These are phyloP conservation scores for Toxonevra muliebris DNA, from an alignment of 2,888 invertebrate species.

Conservation along the genomic window DNA sequence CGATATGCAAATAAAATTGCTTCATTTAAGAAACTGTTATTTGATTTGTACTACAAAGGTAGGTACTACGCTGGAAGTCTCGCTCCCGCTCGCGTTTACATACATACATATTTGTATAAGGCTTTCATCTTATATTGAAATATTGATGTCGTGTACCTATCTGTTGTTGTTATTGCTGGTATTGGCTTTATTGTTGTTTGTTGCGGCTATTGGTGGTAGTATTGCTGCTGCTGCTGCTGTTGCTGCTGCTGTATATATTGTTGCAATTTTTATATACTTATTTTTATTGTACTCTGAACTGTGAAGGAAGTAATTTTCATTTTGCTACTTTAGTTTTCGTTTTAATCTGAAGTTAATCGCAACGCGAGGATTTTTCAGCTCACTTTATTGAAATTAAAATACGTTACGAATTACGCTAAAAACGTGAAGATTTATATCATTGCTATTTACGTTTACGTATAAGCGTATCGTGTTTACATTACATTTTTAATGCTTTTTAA, in stretches of 20 bases:
- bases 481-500: too few relatives aligned
- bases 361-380: constrained; percentile 22
- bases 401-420: too few relatives aligned
- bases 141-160: neutral
- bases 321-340: constrained; percentile 48
- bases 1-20: neutral
- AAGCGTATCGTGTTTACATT: too few relatives aligned
- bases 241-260: neutral
- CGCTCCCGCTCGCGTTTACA: neutral
- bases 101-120: neutral
- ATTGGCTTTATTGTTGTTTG: constrained; percentile 17
- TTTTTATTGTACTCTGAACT: constrained; percentile 39
- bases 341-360: constrained; percentile 47
- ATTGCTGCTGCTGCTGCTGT: neutral
- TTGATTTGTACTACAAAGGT: neutral
- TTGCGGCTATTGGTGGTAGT: constrained; percentile 11
- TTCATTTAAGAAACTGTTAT: neutral
- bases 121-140: neutral
- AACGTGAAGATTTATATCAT: too few relatives aligned
- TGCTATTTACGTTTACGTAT: too few relatives aligned
- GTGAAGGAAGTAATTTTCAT: constrained; percentile 45
- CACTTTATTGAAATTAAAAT: too few relatives aligned
- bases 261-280: constrained; percentile 1
- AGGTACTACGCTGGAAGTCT: neutral
- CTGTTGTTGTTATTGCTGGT: constrained; percentile 16